Conservation (phyloP, 92 coral and sea anemone species). For the Umimayanthus chanpuru region DNA sequence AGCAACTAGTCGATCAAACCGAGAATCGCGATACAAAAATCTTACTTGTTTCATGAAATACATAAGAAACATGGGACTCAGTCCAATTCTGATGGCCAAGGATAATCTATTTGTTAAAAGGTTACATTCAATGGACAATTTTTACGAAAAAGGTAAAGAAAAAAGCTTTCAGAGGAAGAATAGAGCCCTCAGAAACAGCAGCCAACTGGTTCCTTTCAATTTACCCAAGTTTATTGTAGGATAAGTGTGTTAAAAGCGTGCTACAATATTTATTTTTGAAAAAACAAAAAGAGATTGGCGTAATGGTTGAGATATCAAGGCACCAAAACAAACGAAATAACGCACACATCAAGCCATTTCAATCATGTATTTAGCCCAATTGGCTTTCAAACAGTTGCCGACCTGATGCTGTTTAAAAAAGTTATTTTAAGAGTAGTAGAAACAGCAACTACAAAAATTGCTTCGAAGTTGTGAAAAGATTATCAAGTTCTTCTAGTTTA, state of each 20-base stretch:
- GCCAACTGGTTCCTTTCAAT: neutral
- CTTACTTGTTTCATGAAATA: neutral
- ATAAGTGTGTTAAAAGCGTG: neutral
- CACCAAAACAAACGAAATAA: too few species aligned
- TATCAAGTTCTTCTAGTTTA: too few species aligned
- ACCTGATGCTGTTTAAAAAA: too few species aligned
- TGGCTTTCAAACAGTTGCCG: too few species aligned
- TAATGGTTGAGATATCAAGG: neutral
- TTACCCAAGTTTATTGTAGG: neutral
- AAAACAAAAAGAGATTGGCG: neutral
- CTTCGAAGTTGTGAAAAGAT: too few species aligned
- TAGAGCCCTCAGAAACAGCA: neutral
- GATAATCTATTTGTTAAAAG: neutral
- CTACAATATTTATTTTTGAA: neutral
- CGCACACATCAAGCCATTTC: too few species aligned
- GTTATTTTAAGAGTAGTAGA: too few species aligned
- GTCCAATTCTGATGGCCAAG: neutral
- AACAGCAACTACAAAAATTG: too few species aligned
- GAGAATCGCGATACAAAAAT: neutral
- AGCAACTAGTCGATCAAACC: neutral
- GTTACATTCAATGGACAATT: neutral
- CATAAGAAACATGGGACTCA: too few species aligned
- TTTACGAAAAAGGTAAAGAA: neutral
- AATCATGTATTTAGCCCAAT: too few species aligned
- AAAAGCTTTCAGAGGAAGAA: neutral